These are phyloP conservation scores for Palythoa grandiflora DNA, from an alignment of 92 coral and sea anemone species.

Conservation along the genomic window DNA sequence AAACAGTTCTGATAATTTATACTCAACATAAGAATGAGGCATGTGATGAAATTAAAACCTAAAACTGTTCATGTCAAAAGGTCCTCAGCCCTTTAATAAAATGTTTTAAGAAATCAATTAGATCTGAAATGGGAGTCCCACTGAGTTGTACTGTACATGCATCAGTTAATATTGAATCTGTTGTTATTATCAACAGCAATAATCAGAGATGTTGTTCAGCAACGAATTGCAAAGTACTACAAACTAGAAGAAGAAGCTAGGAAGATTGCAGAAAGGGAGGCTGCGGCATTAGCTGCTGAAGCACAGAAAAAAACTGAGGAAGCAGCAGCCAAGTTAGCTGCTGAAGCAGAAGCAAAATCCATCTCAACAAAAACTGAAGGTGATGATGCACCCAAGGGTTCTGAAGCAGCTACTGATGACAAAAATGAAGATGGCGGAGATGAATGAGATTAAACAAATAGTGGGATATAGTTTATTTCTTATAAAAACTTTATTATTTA, in stretches of 20 bases:
- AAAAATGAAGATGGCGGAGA: slow-evolving; percentile 57
- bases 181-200: slow-evolving; percentile 68
- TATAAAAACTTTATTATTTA: background rate
- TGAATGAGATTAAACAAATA: slow-evolving; percentile 41
- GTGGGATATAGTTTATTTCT: background rate
- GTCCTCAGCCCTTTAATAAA: too few species aligned
- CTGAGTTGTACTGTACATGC: background rate
- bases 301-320: slow-evolving; percentile 74
- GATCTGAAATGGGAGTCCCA: too few species aligned
- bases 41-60: too few species aligned
- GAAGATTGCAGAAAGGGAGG: slow-evolving; percentile 76
- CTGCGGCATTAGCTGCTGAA: slow-evolving; percentile 81
- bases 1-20: too few species aligned
- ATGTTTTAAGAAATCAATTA: too few species aligned
- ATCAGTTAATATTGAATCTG: background rate
- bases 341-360: slow-evolving; percentile 51
- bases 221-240: slow-evolving; percentile 79
- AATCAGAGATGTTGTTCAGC: slow-evolving; percentile 90
- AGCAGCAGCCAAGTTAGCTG: slow-evolving; percentile 66
- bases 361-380: slow-evolving; percentile 32
- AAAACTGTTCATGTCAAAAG: too few species aligned
- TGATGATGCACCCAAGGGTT: slow-evolving; percentile 41
- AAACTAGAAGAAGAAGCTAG: slow-evolving; percentile 88
- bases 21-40: too few species aligned
- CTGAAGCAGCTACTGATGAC: slow-evolving; percentile 31